Evolutionary conservation across 1,140 invertebrate species (phyloP), one percentile per base, ranked within the genome.

Genomic region (Drosophila tropicalis): DNA sequence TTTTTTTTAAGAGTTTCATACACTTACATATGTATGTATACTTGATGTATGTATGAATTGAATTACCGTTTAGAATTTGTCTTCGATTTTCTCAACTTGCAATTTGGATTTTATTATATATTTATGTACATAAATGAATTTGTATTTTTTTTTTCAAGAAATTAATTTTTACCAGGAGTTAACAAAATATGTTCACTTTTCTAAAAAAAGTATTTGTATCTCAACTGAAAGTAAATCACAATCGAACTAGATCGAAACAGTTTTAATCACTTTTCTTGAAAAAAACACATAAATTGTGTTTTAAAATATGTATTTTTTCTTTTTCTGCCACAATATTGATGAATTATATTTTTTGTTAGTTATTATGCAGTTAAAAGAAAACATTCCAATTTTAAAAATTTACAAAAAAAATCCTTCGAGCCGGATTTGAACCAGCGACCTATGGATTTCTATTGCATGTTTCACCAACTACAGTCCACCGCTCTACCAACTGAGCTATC

Each of bases 401-500:
- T 36, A 10, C 2, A 19, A 44, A 58, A 58, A 58, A 58, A 58
- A 74, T 94, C 94, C 94, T 94, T 94, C 94, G 94, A 94, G 93
- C 94, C 94, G 94, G 94, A 94, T 94, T 94, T 94, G 94, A 94
- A 94, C 94, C 94, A 94, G 94, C 94, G 94, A 95, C 94, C 94
- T 94, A 94, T 94, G 94, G 94, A 95, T 95, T 62, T 92, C 93
- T 39, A 58, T 17, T 19, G 29, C 12, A 12, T 19, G n/a, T 15
- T n/a, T 56, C 13, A 13, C 51, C 57, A 13, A 57, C 95, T 96
- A 96, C 96, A 95, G 95, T 96, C 95, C 95, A 96, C 95, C 95
- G 95, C 95, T 96, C 95, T 96, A 96, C 95, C 95, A 96, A 96
- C 95, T 96, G 95, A 96, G 95, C 95, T 96, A 96, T 95, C 95